Base-by-base conservation (phyloP, 2,113 vertebrate genomes). In the Thomomys bottae region DNA sequence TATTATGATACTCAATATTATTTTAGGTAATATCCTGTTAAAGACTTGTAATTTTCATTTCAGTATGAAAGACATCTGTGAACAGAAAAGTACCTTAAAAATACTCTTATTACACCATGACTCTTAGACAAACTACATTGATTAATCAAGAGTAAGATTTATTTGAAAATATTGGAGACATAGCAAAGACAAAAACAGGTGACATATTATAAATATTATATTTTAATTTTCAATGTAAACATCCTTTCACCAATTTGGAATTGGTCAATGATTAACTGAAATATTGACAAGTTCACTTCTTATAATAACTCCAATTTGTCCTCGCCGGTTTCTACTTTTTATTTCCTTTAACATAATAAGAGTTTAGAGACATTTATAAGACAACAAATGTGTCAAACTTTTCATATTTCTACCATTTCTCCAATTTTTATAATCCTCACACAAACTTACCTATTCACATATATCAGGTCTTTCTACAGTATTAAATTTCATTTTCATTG, bases 201-300 rank as follows among this genome's bases (percentile, higher is more conserved):
- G 21, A 86, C 91, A 67, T 42, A 63, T 9, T 8, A 66, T 68
- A 18, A 77, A 36, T 1, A 34, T 61, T 57, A 28, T 72, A 63
- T 49, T 92, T 89, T 90, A 5, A 72, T 70, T 82, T 85, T 78
- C 92, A 93, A 42, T 21, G 42, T 75, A 72, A 72, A 71, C 2
- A 49, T 26, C 24, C 3, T n/a, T 84, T 94, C 36, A 84, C 64
- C 20, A 92, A 10, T 81, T 87, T 80, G 24, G 45, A 82, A 75
- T 78, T 45, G 4, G 1, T 18, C 7, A 93, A n/a, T 42, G 20
- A 49, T 73, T 24, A 87, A 68, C 6, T 76, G 10, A 24, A 90
- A 77, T 68, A 81, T 30, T 72, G 32, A 73, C 23, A 10, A 71
- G 12, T 40, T 30, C 59, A 77, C 45, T 88, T 34, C 24, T 68